A percentile compares a stretch with the other conserved stretches of the same genome.
phyloP scores from a whole-genome alignment of 2,888 invertebrate species.

The Lapara coniferarum region DNA sequence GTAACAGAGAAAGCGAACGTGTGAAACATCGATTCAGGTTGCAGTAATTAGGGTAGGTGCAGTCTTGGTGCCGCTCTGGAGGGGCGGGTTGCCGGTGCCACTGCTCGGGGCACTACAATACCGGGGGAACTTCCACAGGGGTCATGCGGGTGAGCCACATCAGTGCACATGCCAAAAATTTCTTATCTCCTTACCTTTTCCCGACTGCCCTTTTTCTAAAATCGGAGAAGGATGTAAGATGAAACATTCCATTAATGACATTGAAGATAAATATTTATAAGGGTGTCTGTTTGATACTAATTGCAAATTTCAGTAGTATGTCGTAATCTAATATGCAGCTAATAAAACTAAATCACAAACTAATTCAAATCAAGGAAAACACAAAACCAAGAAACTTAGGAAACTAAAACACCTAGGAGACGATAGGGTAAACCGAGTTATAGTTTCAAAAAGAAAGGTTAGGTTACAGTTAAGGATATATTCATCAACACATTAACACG shows the following conservation, averaged over 20 bases:
- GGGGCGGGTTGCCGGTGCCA: constrained; percentile 36
- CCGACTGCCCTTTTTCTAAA: constrained; percentile 93
- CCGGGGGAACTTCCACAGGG: constrained; percentile 61
- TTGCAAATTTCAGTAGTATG: neutral
- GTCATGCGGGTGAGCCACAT: constrained; percentile 77
- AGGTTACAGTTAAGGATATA: neutral
- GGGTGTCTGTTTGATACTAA: constrained; percentile 37
- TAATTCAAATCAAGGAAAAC: constrained; percentile 3
- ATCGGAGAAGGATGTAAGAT: constrained; percentile 81
- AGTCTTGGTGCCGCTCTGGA: constrained; percentile 40
- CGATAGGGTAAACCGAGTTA: neutral
- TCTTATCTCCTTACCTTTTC: constrained; percentile 89
- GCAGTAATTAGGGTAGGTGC: constrained; percentile 45
- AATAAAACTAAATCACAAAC: neutral
- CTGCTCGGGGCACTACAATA: constrained; percentile 39
- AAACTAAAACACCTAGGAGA: constrained; percentile 30
- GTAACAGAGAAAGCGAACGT: constrained; percentile 64
- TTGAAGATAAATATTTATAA: constrained; percentile 66
- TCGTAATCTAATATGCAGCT: neutral
- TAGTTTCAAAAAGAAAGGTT: constrained; percentile 7
- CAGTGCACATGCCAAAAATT: constrained; percentile 73
- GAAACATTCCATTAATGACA: constrained; percentile 82
- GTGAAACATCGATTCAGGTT: constrained; percentile 49
- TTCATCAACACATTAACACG: constrained; percentile 6
- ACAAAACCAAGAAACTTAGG: constrained; percentile 28